Percentiles rank a stretch among this genome's conserved stretches.
Evolutionary conservation across 1,140 invertebrate species (phyloP).

Genomic region (Drosophila pandora): DNA sequence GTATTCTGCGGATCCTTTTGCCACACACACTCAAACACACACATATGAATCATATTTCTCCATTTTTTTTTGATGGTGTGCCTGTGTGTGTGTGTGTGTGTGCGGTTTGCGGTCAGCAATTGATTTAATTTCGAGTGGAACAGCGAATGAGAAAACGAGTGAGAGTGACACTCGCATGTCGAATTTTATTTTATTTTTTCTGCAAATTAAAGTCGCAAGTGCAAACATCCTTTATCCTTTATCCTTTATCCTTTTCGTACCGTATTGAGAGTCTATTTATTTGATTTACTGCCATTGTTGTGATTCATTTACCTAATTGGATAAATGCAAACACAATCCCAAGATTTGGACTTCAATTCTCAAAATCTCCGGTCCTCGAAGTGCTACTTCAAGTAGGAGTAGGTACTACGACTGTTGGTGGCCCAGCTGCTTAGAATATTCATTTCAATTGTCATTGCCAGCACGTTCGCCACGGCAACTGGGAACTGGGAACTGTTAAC

Average conservation of each 20-base stretch:
- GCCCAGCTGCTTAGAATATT: slow-evolving; percentile 52
- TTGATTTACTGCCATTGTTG: slow-evolving; percentile 1
- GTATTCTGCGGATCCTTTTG: slow-evolving; percentile 31
- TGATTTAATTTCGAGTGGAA: slow-evolving; percentile 37
- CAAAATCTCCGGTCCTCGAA: neutral
- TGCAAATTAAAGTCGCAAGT: slow-evolving; percentile 13
- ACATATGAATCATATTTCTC: slow-evolving; percentile 33
- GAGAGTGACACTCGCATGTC: slow-evolving; percentile 12
- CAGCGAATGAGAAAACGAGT: slow-evolving; percentile 1
- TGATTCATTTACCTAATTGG: slow-evolving; percentile 15
- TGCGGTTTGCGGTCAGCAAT: slow-evolving; percentile 37
- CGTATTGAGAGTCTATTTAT: neutral
- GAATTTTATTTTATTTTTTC: slow-evolving; percentile 3
- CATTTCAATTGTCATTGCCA: slow-evolving; percentile 56
- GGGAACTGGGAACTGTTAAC: slow-evolving; percentile 36
- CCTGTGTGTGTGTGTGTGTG: neutral
- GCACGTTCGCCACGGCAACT: slow-evolving; percentile 47
- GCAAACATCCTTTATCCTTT: neutral
- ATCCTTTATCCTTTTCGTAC: neutral
- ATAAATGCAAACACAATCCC: slow-evolving; percentile 1
- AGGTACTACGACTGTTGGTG: neutral
- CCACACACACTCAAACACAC: neutral
- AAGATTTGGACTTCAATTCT: neutral
- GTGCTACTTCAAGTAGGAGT: neutral
- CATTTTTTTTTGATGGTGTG: slow-evolving; percentile 11